Percentiles rank a stretch among this genome's conserved stretches.
These are phyloP conservation scores for Danio rerio DNA, from an alignment of 2,113 vertebrate genomes.

Conservation along the genomic window DNA sequence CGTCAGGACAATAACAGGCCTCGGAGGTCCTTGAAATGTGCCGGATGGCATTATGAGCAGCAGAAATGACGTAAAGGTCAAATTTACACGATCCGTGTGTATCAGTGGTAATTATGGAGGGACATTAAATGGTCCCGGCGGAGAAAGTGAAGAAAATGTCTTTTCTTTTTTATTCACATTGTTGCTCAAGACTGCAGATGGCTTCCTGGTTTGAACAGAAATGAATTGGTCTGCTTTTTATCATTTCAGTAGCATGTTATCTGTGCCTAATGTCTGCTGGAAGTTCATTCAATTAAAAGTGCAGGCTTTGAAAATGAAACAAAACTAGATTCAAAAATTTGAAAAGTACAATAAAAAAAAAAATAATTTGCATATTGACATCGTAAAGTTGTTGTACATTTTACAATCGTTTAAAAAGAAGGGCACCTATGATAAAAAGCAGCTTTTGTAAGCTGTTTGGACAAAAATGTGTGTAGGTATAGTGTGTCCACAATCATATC, in stretches of 20 bases:
- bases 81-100: conserved; percentile 5
- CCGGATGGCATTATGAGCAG: background rate
- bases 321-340: too few relatives aligned
- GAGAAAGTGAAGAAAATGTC: background rate
- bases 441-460: too few relatives aligned
- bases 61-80: conserved; percentile 19
- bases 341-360: too few relatives aligned
- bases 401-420: too few relatives aligned
- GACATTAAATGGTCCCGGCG: background rate
- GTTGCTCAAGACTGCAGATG: conserved; percentile 24
- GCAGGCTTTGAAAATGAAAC: conserved; percentile 61
- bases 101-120: conserved; percentile 24
- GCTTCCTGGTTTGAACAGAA: conserved; percentile 39
- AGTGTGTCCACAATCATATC: too few relatives aligned
- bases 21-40: background rate
- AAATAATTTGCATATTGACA: too few relatives aligned
- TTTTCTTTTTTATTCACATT: conserved; percentile 1
- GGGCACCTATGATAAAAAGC: too few relatives aligned
- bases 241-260: conserved; percentile 56
- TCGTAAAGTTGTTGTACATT: too few relatives aligned
- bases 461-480: too few relatives aligned
- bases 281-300: conserved; percentile 64
- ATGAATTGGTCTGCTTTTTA: conserved; percentile 45
- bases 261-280: conserved; percentile 53
- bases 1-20: background rate